phyloP scores from a whole-genome alignment of 2,888 invertebrate genomes.

The Erannis defoliaria region DNA sequence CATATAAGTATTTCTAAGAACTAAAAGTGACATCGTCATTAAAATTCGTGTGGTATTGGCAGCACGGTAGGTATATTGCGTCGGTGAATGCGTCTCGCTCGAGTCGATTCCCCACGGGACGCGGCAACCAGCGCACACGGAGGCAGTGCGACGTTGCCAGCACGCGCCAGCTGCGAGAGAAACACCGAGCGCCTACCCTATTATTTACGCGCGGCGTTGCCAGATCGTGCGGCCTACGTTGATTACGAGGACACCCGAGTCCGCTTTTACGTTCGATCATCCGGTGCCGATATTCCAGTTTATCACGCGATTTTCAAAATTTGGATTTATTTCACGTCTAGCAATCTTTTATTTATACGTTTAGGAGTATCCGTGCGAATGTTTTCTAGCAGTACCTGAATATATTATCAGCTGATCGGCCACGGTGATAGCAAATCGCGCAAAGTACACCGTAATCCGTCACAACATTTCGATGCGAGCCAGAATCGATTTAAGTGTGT shows the following conservation, averaged over 20 bases:
- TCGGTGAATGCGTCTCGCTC: conserved; percentile 73
- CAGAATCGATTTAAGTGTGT: conserved; percentile 54
- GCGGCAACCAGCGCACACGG: conserved; percentile 61
- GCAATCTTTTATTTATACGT: conserved; percentile 40
- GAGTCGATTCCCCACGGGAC: conserved; percentile 63
- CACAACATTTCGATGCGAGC: conserved; percentile 43
- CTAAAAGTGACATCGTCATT: conserved; percentile 64
- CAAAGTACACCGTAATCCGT: conserved; percentile 41
- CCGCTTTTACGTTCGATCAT: conserved; percentile 84
- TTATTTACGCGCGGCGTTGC: conserved; percentile 86
- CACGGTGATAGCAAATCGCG: conserved; percentile 35
- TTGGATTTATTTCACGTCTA: conserved; percentile 47
- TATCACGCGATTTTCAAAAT: conserved; percentile 56
- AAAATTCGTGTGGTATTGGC: conserved; percentile 62
- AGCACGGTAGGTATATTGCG: conserved; percentile 78
- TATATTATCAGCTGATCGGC: conserved; percentile 47
- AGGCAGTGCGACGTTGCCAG: conserved; percentile 82
- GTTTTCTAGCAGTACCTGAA: conserved; percentile 57
- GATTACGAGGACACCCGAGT: conserved; percentile 82
- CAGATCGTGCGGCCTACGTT: conserved; percentile 83
- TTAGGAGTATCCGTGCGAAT: conserved; percentile 30
- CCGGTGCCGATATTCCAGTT: conserved; percentile 69
- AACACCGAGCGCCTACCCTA: conserved; percentile 85
- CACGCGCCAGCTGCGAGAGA: conserved; percentile 85
- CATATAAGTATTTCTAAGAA: conserved; percentile 50